phyloP scores from a whole-genome alignment of 2,113 vertebrate genomes.

The Macrotis lagotis region DNA sequence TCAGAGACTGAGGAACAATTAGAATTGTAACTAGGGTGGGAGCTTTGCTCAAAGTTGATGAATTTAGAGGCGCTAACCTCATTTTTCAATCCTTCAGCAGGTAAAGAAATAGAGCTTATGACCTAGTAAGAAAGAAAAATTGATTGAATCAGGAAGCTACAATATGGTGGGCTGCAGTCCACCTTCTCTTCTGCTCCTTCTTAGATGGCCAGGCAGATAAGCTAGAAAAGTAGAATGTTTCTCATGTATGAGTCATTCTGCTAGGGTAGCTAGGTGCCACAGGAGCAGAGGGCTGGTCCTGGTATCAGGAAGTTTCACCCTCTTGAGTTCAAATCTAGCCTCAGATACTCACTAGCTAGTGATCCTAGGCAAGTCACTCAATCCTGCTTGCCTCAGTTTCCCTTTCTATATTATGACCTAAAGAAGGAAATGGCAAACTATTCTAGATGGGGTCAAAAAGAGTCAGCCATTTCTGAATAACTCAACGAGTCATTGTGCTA shows the following conservation, averaged over 20 bases:
- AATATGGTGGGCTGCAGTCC: neutral
- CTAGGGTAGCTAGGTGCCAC: neutral
- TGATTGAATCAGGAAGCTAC: neutral
- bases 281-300: neutral
- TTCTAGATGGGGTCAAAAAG: neutral
- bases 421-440: neutral
- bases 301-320: neutral
- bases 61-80: neutral
- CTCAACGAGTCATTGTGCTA: neutral
- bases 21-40: neutral
- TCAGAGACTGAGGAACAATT: neutral
- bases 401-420: neutral
- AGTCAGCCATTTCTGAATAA: neutral
- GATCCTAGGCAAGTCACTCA: neutral
- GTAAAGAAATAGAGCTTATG: neutral
- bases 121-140: neutral
- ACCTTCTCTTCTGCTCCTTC: neutral
- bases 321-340: neutral
- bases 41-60: neutral
- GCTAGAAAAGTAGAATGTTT: neutral
- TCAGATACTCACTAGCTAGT: too few relatives aligned
- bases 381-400: neutral
- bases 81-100: neutral
- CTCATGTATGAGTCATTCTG: neutral
- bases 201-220: neutral